These are phyloP conservation scores for Python bivittatus DNA, from an alignment of 2,113 vertebrate species.

Conservation along the genomic window DNA sequence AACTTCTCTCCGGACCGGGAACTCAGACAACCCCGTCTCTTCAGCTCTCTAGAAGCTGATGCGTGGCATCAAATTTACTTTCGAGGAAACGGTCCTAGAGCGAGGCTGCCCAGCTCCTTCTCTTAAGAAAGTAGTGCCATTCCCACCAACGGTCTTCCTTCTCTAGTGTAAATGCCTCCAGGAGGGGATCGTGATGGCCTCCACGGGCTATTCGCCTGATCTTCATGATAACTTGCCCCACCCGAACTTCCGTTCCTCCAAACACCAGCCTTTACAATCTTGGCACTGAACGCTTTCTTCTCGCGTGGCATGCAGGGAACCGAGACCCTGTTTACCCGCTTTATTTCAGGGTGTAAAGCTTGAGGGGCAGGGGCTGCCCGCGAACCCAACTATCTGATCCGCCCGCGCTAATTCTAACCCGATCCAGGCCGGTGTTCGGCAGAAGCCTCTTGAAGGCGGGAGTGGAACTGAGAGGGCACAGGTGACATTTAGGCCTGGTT, in stretches of 20 bases:
- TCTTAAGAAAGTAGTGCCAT: background rate
- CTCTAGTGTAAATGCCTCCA: background rate
- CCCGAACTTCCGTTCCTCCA: background rate
- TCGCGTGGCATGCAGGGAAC: background rate
- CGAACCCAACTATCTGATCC: background rate
- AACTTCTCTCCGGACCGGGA: background rate
- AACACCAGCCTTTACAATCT: background rate
- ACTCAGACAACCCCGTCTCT: background rate
- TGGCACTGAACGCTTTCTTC: background rate
- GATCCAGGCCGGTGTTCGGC: background rate
- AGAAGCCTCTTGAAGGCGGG: background rate
- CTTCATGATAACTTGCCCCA: background rate
- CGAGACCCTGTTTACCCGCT: background rate
- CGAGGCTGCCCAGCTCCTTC: background rate
- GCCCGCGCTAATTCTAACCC: background rate
- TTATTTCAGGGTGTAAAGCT: background rate
- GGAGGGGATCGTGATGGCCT: background rate
- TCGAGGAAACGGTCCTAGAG: background rate
- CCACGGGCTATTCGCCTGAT: background rate
- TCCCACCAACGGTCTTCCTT: background rate
- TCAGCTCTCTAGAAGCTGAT: background rate
- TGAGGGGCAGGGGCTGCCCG: background rate
- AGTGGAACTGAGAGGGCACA: background rate
- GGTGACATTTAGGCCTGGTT: background rate
- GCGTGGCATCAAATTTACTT: background rate